These are phyloP conservation scores for Zaprionus vittiger DNA, from an alignment of 1,140 invertebrate species.

Conservation along the genomic window DNA sequence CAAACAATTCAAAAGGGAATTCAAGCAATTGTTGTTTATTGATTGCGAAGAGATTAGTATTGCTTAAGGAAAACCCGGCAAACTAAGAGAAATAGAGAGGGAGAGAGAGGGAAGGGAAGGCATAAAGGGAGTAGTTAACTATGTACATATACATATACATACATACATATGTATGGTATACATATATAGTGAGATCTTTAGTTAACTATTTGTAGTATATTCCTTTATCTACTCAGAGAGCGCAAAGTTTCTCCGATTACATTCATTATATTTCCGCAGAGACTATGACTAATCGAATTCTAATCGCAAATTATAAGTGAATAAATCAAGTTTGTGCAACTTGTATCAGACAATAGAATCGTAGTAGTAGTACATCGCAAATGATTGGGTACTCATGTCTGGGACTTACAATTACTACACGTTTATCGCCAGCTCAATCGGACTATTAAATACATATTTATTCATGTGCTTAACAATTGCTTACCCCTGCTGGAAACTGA, in stretches of 20 bases:
- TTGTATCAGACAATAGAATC: constrained; percentile 14
- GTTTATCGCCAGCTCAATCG: constrained; percentile 54
- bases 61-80: neutral
- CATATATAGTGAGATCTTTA: too few relatives aligned
- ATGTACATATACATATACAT: too few relatives aligned
- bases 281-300: neutral
- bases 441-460: constrained; percentile 46
- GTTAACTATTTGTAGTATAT: too few relatives aligned
- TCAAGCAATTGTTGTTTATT: neutral
- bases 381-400: constrained; percentile 5
- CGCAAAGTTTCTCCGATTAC: too few relatives aligned
- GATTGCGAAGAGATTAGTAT: neutral
- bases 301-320: constrained; percentile 2
- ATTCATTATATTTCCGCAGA: neutral
- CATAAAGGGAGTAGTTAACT: too few relatives aligned
- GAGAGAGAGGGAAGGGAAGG: neutral
- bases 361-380: neutral
- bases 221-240: too few relatives aligned
- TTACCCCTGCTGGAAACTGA: too few relatives aligned
- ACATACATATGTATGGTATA: too few relatives aligned
- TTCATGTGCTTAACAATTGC: constrained; percentile 43
- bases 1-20: constrained; percentile 5
- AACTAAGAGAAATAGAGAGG: neutral
- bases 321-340: constrained; percentile 24
- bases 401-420: constrained; percentile 51